Percentiles rank a stretch among this genome's conserved stretches.
Conservation (phyloP, 2,797 vertebrate species). For the Coreius guichenoti region DNA sequence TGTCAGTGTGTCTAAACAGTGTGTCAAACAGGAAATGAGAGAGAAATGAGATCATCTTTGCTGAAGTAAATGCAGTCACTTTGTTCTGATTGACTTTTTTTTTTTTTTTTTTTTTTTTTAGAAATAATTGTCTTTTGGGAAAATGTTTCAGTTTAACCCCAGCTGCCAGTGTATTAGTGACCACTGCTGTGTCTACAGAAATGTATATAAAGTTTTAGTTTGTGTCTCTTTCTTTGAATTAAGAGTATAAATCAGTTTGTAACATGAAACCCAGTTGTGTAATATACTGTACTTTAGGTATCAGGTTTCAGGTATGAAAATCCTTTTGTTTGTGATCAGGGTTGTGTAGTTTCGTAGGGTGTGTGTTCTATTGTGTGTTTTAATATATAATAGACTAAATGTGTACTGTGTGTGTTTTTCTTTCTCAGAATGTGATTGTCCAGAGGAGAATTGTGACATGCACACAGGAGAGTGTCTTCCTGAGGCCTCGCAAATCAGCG, state of each 20-base stretch:
- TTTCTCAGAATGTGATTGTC: conserved; percentile 87
- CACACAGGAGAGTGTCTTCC: conserved; percentile 89
- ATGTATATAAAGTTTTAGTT: background rate
- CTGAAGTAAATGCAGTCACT: background rate
- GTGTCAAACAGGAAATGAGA: background rate
- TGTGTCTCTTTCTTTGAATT: background rate
- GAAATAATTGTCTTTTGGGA: background rate
- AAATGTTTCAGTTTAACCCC: background rate
- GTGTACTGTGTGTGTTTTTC: conserved; percentile 31
- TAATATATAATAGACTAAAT: background rate
- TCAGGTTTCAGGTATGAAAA: background rate
- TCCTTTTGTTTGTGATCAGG: conserved; percentile 9
- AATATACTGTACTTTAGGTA: no score
- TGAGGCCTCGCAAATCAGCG: conserved; percentile 82
- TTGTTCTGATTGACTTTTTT: background rate
- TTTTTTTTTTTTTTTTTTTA: no score
- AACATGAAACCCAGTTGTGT: no score
- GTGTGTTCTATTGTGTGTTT: background rate
- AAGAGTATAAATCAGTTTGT: background rate
- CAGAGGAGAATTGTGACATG: conserved; percentile 88
- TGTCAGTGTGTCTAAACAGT: background rate
- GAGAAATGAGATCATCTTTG: background rate
- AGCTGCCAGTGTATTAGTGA: background rate
- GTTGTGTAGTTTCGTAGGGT: background rate
- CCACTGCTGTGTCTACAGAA: background rate